Percentiles rank a stretch among this genome's conserved stretches.
phyloP scores from a whole-genome alignment of 2,888 invertebrate genomes.

The Drosophila anomelani region DNA sequence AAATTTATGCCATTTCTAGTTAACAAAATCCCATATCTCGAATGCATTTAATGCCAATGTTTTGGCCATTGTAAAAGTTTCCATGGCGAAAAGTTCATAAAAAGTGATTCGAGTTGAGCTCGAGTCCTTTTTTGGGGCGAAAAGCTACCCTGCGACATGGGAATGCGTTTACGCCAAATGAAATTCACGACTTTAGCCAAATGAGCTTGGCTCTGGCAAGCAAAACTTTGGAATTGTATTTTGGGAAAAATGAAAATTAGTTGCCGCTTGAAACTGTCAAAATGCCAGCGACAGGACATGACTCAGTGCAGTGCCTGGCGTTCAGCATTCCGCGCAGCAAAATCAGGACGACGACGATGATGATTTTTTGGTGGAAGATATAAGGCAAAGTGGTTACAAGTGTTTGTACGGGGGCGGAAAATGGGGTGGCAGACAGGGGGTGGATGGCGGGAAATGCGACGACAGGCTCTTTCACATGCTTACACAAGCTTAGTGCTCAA shows the following conservation, averaged over 20 bases:
- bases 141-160: conserved; percentile 41
- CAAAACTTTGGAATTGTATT: conserved; percentile 60
- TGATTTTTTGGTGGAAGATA: conserved; percentile 47
- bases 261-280: conserved; percentile 60
- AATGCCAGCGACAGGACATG: conserved; percentile 52
- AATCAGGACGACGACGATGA: conserved; percentile 27
- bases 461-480: conserved; percentile 48
- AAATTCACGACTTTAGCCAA: conserved; percentile 72
- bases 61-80: conserved; percentile 6
- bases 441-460: conserved; percentile 4
- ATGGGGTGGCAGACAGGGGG: not conserved
- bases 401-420: conserved; percentile 53
- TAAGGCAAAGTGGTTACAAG: conserved; percentile 72
- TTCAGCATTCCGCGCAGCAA: conserved; percentile 39
- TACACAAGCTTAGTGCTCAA: conserved; percentile 63
- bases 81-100: conserved; percentile 67
- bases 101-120: conserved; percentile 63
- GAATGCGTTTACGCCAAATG: conserved; percentile 67
- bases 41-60: not conserved
- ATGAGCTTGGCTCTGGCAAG: conserved; percentile 54
- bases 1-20: not conserved
- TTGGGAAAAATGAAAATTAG: conserved; percentile 45
- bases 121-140: not conserved
- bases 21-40: not conserved
- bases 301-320: conserved; percentile 5